phyloP scores from a whole-genome alignment of 2,888 invertebrate species.

The Scotopteryx bipunctaria region DNA sequence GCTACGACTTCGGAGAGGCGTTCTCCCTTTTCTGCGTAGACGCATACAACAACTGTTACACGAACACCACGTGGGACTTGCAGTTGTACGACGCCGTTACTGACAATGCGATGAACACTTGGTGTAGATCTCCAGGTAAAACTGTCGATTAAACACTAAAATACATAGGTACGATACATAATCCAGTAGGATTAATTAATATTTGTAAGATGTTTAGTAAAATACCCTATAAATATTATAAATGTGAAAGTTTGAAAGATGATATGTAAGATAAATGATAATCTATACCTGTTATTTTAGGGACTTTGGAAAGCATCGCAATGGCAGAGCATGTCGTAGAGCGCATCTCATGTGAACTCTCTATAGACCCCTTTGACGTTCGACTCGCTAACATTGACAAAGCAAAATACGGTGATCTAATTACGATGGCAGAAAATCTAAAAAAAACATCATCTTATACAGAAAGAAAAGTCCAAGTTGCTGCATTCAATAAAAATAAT shows the following conservation, averaged over 20 bases:
- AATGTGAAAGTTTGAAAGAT: too few species aligned
- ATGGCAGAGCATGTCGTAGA: slow-evolving; percentile 85
- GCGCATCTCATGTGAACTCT: slow-evolving; percentile 79
- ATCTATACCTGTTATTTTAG: too few species aligned
- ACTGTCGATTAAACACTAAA: too few species aligned
- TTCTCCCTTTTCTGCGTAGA: slow-evolving; percentile 34
- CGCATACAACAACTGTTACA: slow-evolving; percentile 48
- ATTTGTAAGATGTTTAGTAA: too few species aligned
- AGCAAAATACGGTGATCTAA: slow-evolving; percentile 46
- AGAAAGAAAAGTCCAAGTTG: slow-evolving; percentile 68
- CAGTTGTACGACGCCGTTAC: slow-evolving; percentile 46
- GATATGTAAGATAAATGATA: too few species aligned
- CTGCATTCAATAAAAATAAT: slow-evolving; percentile 83
- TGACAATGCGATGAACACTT: slow-evolving; percentile 54
- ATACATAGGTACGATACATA: too few species aligned
- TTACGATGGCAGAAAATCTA: slow-evolving; percentile 77
- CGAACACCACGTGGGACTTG: slow-evolving; percentile 47
- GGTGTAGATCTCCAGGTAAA: slow-evolving; percentile 55
- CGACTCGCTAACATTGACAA: slow-evolving; percentile 75
- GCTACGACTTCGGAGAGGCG: slow-evolving; percentile 51
- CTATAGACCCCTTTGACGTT: slow-evolving; percentile 82
- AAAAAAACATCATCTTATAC: slow-evolving; percentile 78
- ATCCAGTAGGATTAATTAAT: too few species aligned
- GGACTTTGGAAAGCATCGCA: slow-evolving; percentile 79
- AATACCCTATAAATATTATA: too few species aligned